A percentile compares a stretch with the other conserved stretches of the same genome.
Evolutionary conservation across 2,888 invertebrate species (phyloP).

Genomic region (Pyrrhosoma nymphula): DNA sequence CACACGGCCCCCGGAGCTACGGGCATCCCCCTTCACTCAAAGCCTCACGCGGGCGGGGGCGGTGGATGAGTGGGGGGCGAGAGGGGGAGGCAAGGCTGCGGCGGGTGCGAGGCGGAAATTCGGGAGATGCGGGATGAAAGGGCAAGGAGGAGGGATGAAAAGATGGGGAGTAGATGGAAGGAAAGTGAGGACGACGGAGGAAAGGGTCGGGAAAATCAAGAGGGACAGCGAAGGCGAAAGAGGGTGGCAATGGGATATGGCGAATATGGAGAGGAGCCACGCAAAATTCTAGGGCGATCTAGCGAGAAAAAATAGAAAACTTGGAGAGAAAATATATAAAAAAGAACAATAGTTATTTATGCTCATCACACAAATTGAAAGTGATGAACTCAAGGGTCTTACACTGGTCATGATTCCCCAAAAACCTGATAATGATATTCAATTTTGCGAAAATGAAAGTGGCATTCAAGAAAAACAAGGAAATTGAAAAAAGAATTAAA

Average conservation of each 20-base stretch:
- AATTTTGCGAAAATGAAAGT: too few species aligned
- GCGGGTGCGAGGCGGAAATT: background rate
- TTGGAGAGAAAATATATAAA: too few species aligned
- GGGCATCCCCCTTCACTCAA: constrained; percentile 58
- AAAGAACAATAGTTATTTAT: too few species aligned
- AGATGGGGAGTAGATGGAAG: background rate
- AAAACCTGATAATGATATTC: too few species aligned
- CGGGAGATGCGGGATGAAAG: background rate
- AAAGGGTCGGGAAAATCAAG: background rate
- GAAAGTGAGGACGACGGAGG: background rate
- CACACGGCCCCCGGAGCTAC: background rate
- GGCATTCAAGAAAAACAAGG: too few species aligned
- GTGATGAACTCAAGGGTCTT: too few species aligned
- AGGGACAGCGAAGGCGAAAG: background rate
- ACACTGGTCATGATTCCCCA: too few species aligned
- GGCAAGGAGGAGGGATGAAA: too few species aligned
- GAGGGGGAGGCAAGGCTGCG: background rate
- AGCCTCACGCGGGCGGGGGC: background rate
- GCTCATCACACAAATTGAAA: too few species aligned
- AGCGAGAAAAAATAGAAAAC: too few species aligned
- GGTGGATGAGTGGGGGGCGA: background rate
- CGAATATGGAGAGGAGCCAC: background rate
- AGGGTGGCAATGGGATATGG: background rate
- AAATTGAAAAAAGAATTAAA: too few species aligned
- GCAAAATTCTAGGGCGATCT: background rate